phyloP scores from a whole-genome alignment of 2,797 vertebrate species.

The Helarctos malayanus region DNA sequence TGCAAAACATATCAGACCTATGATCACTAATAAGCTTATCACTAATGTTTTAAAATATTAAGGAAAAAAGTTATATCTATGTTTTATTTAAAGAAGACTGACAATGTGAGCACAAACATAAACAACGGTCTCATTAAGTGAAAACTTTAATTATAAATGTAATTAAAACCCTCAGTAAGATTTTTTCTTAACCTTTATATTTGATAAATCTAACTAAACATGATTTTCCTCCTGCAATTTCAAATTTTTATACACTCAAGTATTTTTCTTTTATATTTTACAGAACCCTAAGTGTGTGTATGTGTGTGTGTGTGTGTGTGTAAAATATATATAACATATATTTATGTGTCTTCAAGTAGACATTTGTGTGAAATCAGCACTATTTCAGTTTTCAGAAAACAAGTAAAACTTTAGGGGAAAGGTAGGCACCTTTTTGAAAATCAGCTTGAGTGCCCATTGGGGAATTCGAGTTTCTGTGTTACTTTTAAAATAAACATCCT shows the following conservation, averaged over 20 bases:
- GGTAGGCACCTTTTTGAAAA: neutral
- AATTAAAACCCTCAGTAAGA: constrained; percentile 46
- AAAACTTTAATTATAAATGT: constrained; percentile 55
- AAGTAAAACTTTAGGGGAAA: neutral
- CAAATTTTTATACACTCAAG: constrained; percentile 25
- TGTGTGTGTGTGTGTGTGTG: neutral
- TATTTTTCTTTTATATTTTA: constrained; percentile 2
- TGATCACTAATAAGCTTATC: constrained; percentile 7
- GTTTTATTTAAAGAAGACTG: neutral
- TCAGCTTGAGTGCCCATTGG: neutral
- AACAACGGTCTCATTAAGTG: constrained; percentile 42
- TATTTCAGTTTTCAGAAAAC: constrained; percentile 50
- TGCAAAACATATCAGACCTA: constrained; percentile 39
- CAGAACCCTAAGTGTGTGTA: neutral
- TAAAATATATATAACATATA: neutral
- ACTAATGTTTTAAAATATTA: constrained; percentile 39
- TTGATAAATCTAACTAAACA: constrained; percentile 2
- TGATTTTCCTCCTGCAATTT: constrained; percentile 48
- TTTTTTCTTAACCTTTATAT: constrained; percentile 44
- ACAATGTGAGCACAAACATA: constrained; percentile 2
- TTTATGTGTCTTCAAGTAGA: neutral
- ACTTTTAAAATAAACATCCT: constrained; percentile 52
- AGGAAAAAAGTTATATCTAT: neutral
- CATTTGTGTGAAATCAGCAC: neutral
- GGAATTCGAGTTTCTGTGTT: neutral